Base-by-base conservation (phyloP, 2,113 vertebrate genomes). In the Patagioenas fasciata region DNA sequence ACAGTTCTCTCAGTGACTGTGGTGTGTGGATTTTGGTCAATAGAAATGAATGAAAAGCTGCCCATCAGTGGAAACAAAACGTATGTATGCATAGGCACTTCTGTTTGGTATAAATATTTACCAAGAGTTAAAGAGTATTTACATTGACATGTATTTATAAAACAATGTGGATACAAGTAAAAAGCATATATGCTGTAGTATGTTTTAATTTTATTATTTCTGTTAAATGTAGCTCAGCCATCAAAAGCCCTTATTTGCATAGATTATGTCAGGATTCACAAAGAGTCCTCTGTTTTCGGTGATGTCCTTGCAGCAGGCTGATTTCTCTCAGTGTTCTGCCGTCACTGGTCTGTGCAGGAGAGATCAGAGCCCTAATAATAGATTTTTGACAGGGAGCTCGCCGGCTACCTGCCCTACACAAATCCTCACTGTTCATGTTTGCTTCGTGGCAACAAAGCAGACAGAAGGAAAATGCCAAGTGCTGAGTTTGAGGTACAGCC, bases 321-420 rank as follows among this genome's bases (percentile, higher is more conserved):
- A 73, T 95, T 96, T 89, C 94, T 96, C 94, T 87, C 92, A 90
- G 95, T 91, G 93, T 88, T 91, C 95, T 85, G 95, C 97, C 93
- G 1, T 97, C 85, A 56, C 92, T 97, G 97, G 94, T 96, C 96
- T 97, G 95, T 97, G 97, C 97, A 91, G 93, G 88, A 91, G 94
- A 98, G 98, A 98, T 98, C 98, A 98, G 97, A 98, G 97, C 97
- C 97, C 97, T 98, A 98, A 98, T 98, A 98, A 98, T 98, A 98
- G 97, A 98, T 98, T 98, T 98, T 97, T 98, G 98, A 98, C 98
- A 98, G 97, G 92, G 94, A 97, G 97, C 95, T 96, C 77, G 96
- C 96, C 96, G 97, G 97, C 96, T 97, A 98, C 98, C 98, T 98
- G 97, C 98, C 97, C 98, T 98, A 98, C 98, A 98, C 98, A 97